Base-by-base conservation (phyloP, 2,888 invertebrate species). In the Diogma glabrata region DNA sequence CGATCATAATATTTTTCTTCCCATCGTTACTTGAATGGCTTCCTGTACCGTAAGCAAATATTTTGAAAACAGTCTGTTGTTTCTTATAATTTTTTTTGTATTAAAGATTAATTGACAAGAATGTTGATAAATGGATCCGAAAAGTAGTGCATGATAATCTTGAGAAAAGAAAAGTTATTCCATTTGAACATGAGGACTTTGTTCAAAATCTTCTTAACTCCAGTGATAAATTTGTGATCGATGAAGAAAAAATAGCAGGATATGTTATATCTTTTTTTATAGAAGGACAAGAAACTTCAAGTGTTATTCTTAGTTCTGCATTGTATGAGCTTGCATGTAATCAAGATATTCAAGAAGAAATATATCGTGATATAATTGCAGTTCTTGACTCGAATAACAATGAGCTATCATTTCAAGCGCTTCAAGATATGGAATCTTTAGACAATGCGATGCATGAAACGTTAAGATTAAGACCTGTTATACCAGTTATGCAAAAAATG, bases 261-360 rank as follows among this genome's bases (percentile, higher is more conserved):
- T 76, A 78, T 52, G 70, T 75, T 0, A 72, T 77, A 62, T 59
- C 77, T n/a, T 78, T 78, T 60, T 74, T 77, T 67, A 64, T 75
- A 9, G 79, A 76, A 16, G 79, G 79, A 0, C 78, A 76, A 57
- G 78, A 79, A 62, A 78, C 78, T 0, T 76, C 77, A 0, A 75
- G 78, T 0, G 72, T 76, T 0, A 71, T 75, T 0, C 69, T 78
- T 2, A 72, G 74, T 57, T 76, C 74, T 52, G 71, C 73, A 1
- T 68, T 75, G 0, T 77, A 75, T 56, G 72, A 74, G 7, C 24
- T 79, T 47, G 77, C 78, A 0, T 56, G 70, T 6, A 72, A 77
- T 59, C 74, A 71, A 26, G 63, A 69, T 1, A 63, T 75, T 14
- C 79, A 79, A 57, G 62, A 64, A 9, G 70, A 63, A 54, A 68